A percentile compares a stretch with the other conserved stretches of the same genome.
Evolutionary conservation across 2,113 vertebrate species (phyloP).

Genomic region (Ondatra zibethicus): DNA sequence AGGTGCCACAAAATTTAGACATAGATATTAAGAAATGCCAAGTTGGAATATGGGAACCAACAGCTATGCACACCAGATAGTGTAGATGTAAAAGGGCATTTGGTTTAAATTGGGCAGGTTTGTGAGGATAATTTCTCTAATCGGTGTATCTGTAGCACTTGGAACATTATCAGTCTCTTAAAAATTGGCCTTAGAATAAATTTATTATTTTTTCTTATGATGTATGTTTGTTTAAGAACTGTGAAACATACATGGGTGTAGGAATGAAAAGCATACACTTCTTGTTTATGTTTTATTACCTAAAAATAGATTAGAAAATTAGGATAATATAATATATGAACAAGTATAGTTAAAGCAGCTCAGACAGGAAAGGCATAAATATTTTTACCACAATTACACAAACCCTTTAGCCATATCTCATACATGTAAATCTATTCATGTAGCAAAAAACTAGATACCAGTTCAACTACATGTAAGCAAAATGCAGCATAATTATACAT

Average conservation of each 20-base stretch:
- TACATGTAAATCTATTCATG: not conserved
- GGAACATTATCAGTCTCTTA: not conserved
- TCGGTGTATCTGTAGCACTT: not conserved
- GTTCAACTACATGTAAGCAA: not conserved
- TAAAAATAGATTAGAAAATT: not conserved
- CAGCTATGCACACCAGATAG: not conserved
- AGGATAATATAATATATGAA: not conserved
- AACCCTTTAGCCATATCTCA: not conserved
- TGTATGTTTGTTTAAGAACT: not conserved
- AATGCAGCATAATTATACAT: not conserved
- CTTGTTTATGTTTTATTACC: not conserved
- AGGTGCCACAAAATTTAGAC: constrained; percentile 65
- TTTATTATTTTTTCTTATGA: constrained; percentile 1
- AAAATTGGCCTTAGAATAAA: not conserved
- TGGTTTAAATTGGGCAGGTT: not conserved
- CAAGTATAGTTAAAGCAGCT: not conserved
- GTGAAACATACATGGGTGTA: not conserved
- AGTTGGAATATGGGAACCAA: constrained; percentile 2
- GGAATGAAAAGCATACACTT: not conserved
- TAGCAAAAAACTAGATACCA: not conserved
- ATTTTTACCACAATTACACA: not conserved
- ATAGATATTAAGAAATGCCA: constrained; percentile 40
- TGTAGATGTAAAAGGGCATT: not conserved
- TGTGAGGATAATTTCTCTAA: not conserved
- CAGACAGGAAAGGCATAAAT: not conserved